Evolutionary conservation across 2,888 invertebrate genomes (phyloP), one percentile per base, ranked within the genome.

Genomic region (Drosophila merina): DNA sequence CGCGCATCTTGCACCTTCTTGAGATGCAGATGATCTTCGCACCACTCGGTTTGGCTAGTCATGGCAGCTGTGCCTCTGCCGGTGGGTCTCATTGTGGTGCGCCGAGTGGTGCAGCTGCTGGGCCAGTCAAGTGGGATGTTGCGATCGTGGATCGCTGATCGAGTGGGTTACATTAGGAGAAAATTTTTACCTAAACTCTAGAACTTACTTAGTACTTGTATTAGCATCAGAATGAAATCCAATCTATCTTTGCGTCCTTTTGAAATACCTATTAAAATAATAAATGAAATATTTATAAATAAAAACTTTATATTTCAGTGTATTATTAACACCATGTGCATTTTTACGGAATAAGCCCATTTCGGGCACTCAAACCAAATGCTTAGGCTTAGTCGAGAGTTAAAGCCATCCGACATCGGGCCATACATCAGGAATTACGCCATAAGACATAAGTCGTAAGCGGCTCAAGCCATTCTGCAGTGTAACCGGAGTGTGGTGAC

Each of bases 301-400:
- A 36, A 33, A 1, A 4, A n/a, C n/a, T 33, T 1, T 33, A 10
- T 33, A n/a, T 14, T 31, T 14, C 14, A 30, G 28, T 57, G 57
- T 4, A 38, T 36, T 26, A 20, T 83, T 33, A 64, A 75, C 76
- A 72, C 45, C 36, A 36, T 36, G 36, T 36, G 36, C 36, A 36
- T 36, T 36, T 74, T 78, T 60, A 51, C 56, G 74, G 52, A 84
- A 74, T 71, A 76, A 84, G 74, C 78, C 71, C 74, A 74, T 79
- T 74, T 59, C 56, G 57, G 57, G 57, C 51, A 9, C 40, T 42
- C 64, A 52, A 67, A 81, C 70, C 81, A 68, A 71, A 69, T 71
- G 85, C 79, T 78, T 69, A 76, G 74, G 64, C 79, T 79, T 71
- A 54, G 54, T 12, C 28, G 36, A 9, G 9, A 5, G 31, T 30